phyloP scores from a whole-genome alignment of 2,888 invertebrate species.

The Oscheius sp. region DNA sequence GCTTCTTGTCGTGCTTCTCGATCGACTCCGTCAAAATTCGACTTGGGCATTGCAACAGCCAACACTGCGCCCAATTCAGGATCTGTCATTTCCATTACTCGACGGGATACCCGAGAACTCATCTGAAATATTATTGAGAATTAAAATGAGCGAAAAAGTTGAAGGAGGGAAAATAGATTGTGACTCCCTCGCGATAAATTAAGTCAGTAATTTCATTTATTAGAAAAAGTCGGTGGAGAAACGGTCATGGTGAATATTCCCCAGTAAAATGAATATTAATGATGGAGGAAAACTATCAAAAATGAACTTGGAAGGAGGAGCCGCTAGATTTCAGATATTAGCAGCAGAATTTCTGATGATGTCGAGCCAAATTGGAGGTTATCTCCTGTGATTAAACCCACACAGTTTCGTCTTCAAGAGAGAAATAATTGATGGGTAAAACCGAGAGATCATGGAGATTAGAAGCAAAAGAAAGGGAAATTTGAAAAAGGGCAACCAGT shows the following conservation, averaged over 20 bases:
- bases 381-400: no score
- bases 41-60: conserved; percentile 46
- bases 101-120: conserved; percentile 30
- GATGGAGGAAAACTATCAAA: not conserved
- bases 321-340: no score
- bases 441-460: not conserved
- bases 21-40: conserved; percentile 40
- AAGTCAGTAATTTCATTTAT: not conserved
- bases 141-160: not conserved
- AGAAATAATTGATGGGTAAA: not conserved
- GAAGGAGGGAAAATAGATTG: not conserved
- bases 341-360: not conserved
- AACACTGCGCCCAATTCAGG: conserved; percentile 42
- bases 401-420: not conserved
- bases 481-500: not conserved
- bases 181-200: not conserved
- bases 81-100: conserved; percentile 45
- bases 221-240: not conserved
- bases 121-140: conserved; percentile 4
- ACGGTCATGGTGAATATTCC: no score
- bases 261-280: no score
- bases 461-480: not conserved
- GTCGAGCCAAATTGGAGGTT: no score
- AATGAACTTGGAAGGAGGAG: no score
- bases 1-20: conserved; percentile 49